These are phyloP conservation scores for Ameiurus melas DNA, from an alignment of 2,113 vertebrate species.

Conservation along the genomic window DNA sequence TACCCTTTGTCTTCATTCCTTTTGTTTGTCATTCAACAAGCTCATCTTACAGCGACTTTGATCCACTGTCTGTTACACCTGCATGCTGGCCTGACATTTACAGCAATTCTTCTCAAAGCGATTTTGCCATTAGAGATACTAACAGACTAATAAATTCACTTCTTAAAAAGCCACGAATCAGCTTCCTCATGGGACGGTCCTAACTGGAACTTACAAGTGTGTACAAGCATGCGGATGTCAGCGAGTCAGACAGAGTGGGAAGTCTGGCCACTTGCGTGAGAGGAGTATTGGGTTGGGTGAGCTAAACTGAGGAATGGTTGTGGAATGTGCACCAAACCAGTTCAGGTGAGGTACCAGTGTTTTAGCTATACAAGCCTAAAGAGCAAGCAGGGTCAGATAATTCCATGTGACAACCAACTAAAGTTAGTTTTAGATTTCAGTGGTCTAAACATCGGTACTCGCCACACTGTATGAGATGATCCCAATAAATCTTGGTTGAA, in stretches of 20 bases:
- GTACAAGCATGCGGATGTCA: not conserved
- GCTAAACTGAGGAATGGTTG: not conserved
- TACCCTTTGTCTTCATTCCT: not conserved
- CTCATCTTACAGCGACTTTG: not conserved
- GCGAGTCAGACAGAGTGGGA: not conserved
- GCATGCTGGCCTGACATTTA: not conserved
- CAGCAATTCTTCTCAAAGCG: not conserved
- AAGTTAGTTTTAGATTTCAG: not conserved
- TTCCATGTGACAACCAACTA: not conserved
- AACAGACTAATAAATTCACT: not conserved
- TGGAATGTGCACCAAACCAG: conserved; percentile 24
- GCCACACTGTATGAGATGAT: not conserved
- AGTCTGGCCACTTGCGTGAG: not conserved
- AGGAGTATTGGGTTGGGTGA: not conserved
- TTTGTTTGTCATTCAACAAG: not conserved
- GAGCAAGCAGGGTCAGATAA: not conserved
- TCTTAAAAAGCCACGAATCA: conserved; percentile 21
- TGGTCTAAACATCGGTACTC: not conserved
- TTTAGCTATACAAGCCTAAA: not conserved
- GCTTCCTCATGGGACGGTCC: not conserved
- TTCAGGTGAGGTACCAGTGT: not conserved
- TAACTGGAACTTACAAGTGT: conserved; percentile 11
- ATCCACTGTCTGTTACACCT: not conserved
- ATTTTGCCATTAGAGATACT: not conserved
- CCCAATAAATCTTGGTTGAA: not conserved